A percentile compares a stretch with the other conserved stretches of the same genome.
Conservation (phyloP, 2,797 vertebrate species). For the Alca torda region DNA sequence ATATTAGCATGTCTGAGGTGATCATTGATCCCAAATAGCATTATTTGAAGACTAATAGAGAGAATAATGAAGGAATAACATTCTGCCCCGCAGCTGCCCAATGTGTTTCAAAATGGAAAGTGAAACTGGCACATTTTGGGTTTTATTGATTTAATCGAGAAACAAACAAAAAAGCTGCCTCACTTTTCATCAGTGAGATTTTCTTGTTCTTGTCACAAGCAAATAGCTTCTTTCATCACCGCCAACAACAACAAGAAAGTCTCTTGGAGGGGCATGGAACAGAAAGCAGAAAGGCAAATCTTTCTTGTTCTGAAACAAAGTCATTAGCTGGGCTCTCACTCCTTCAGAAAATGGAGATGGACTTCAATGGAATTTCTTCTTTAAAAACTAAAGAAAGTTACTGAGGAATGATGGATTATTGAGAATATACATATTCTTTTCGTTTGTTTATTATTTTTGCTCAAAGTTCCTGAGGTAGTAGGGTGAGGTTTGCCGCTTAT, state of each 20-base stretch:
- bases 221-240: conserved; percentile 23
- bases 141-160: conserved; percentile 24
- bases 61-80: conserved; percentile 32
- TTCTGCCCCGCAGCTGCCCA: conserved; percentile 24
- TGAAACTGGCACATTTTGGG: conserved; percentile 14
- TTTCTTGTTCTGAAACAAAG: not conserved
- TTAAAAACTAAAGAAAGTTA: not conserved
- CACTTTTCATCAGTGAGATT: not conserved
- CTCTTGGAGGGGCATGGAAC: not conserved
- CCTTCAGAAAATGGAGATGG: not conserved
- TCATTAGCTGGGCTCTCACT: not conserved
- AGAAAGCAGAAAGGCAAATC: not conserved
- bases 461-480: not conserved
- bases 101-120: conserved; percentile 11
- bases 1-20: conserved; percentile 49
- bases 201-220: conserved; percentile 11
- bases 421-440: not conserved
- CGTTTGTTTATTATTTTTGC: not conserved
- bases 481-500: not conserved
- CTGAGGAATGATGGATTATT: not conserved
- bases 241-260: not conserved
- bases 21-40: conserved; percentile 41
- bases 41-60: conserved; percentile 21
- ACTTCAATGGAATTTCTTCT: not conserved
- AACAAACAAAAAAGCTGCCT: conserved; percentile 26